phyloP scores from a whole-genome alignment of 2,888 invertebrate genomes.

The Catocala fraxini region DNA sequence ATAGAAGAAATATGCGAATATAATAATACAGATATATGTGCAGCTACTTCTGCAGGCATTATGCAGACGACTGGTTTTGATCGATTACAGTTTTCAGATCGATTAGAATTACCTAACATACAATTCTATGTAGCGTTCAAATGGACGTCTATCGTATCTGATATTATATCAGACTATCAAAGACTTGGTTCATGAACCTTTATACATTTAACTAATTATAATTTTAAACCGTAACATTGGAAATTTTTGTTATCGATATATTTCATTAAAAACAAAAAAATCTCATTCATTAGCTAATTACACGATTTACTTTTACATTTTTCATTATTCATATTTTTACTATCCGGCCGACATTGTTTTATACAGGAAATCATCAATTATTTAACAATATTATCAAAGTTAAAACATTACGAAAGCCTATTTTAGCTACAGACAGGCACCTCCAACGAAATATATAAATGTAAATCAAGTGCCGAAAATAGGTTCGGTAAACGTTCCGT shows the following conservation, averaged over 20 bases:
- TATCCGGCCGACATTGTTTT: background rate
- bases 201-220: no score
- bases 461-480: conserved; percentile 13
- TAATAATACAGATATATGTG: no score
- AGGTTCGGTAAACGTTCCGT: conserved; percentile 8
- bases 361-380: background rate
- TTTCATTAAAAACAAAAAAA: background rate
- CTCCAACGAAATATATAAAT: conserved; percentile 5
- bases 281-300: no score
- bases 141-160: no score
- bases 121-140: no score
- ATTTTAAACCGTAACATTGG: background rate
- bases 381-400: background rate
- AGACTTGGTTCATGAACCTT: background rate
- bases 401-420: background rate
- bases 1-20: background rate
- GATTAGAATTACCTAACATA: no score
- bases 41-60: no score
- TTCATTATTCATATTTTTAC: background rate
- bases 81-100: no score
- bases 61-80: no score
- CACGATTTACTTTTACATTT: background rate
- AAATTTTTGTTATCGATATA: background rate
- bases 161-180: background rate
- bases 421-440: background rate